A percentile compares a stretch with the other conserved stretches of the same genome.
These are phyloP conservation scores for Saiga tatarica DNA, from an alignment of 2,113 vertebrate genomes.

Conservation along the genomic window DNA sequence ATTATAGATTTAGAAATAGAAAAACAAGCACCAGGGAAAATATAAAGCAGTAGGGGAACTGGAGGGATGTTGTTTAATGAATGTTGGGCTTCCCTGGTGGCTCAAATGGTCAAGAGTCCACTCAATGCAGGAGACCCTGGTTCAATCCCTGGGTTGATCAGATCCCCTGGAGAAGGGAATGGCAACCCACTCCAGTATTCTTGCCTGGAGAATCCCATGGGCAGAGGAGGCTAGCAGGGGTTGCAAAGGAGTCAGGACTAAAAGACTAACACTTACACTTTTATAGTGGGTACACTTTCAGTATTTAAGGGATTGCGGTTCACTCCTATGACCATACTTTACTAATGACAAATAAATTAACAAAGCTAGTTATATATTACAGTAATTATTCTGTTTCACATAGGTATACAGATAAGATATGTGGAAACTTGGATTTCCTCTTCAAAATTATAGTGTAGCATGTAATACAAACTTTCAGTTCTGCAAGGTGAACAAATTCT, in stretches of 20 bases:
- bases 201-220: neutral
- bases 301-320: neutral
- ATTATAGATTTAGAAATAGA: neutral
- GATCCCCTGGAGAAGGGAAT: neutral
- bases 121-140: neutral
- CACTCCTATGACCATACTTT: neutral
- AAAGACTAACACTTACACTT: neutral
- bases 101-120: neutral
- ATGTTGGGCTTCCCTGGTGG: neutral
- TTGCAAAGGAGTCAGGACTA: neutral
- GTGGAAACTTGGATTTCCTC: neutral
- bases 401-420: neutral
- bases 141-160: neutral
- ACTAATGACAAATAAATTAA: neutral
- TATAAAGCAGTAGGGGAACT: neutral
- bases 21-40: neutral
- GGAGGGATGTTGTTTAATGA: too few relatives aligned
- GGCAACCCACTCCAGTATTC: neutral
- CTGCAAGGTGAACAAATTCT: neutral
- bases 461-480: neutral
- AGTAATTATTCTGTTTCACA: neutral
- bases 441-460: neutral
- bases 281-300: neutral
- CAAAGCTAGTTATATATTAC: neutral
- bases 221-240: neutral